Evolutionary conservation across 2,888 invertebrate genomes (phyloP), one percentile per base, ranked within the genome.

Genomic region (Limnephilus rhombicus): DNA sequence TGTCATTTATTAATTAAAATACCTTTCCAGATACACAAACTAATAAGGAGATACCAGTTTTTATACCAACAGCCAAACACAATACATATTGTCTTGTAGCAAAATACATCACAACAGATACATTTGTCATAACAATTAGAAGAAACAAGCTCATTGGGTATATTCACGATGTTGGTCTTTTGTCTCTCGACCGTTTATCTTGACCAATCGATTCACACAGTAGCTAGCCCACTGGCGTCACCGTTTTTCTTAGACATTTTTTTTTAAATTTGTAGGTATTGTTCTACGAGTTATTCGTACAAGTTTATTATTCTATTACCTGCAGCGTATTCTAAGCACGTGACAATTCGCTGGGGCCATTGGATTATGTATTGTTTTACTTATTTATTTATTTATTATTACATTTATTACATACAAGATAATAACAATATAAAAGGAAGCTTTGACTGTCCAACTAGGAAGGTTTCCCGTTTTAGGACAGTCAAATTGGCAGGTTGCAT

Each of bases 201-300:
- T 83, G 37, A 29, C 83, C 34, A 34, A 83, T 83, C 83, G 83
- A 83, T 83, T 83, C 12, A 18, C 37, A 83, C 83, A 83, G 83
- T 24, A 83, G 83, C 83, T 34, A 83, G 83, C 83, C 15, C 37
- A 15, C 83, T 34, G 83, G 83, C 83, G 83, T 83, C 83, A 37
- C 7, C n/a, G 83, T 37, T 37, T 68, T 83, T 83, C 18, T 37
- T 83, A 83, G 83, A 83, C 83, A 83, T 83, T 83, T 83, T 82
- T 83, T 83, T 9, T 24, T 9, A 68, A 24, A 24, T 9, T 24
- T 68, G 9, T 24, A 18, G 68, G 5, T 53, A 68, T 68, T 68
- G 24, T 9, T 24, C 24, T 68, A 68, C 24, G 9, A 68, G n/a
- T 68, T 24, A 68, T n/a, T 68, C 11, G 11, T 7, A 11, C 24